A percentile compares a stretch with the other conserved stretches of the same genome.
Evolutionary conservation across 2,797 vertebrate species (phyloP).

Genomic region (Pipistrellus pygmaeus): DNA sequence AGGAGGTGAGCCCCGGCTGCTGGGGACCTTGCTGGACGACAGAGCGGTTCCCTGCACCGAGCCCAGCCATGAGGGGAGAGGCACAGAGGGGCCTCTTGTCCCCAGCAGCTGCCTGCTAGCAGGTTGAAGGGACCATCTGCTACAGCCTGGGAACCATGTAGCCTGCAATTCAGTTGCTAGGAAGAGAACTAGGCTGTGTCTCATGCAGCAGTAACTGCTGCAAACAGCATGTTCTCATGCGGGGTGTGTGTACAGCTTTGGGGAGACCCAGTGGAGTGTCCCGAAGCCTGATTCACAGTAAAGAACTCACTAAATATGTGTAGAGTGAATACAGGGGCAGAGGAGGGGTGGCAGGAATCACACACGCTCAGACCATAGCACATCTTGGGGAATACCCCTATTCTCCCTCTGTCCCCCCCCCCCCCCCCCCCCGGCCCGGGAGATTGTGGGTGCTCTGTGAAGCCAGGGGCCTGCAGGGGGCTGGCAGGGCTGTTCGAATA

Average conservation of each 20-base stretch:
- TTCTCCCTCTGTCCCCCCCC: no score
- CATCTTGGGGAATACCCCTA: not conserved
- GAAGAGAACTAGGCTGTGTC: not conserved
- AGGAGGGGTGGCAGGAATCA: not conserved
- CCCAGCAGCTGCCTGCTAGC: not conserved
- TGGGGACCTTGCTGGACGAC: not conserved
- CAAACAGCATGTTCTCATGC: not conserved
- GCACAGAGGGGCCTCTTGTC: not conserved
- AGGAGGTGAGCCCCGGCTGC: not conserved
- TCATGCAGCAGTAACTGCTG: not conserved
- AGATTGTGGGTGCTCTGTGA: not conserved
- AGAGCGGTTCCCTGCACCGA: not conserved
- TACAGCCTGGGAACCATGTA: not conserved
- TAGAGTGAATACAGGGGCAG: not conserved
- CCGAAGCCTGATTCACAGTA: not conserved
- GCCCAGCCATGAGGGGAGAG: not conserved
- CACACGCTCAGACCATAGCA: not conserved
- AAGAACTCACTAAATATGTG: not conserved
- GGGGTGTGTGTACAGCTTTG: not conserved
- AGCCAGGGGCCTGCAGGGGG: not conserved
- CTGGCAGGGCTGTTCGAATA: not conserved
- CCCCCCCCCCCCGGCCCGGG: no score
- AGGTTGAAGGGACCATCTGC: fast-evolving
- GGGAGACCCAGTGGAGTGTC: not conserved
- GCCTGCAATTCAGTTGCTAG: not conserved